Evolutionary conservation across 2,113 vertebrate genomes (phyloP), one percentile per base, ranked within the genome.

Genomic region (Vicugna pacos): DNA sequence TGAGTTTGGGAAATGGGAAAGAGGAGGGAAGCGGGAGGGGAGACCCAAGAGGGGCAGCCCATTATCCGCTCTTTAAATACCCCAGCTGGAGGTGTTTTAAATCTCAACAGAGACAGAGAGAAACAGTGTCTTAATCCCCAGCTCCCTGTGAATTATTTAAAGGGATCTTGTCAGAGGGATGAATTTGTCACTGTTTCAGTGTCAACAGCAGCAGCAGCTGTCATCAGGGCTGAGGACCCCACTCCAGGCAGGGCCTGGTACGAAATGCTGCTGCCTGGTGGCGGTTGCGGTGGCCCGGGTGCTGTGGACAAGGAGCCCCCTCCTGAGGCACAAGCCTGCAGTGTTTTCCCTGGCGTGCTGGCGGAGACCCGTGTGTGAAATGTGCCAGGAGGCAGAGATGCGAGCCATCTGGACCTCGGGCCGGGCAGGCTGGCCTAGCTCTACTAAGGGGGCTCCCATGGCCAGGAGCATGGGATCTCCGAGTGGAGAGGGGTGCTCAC

Each of bases 71-170:
- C 90, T 93, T 98, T 75, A 98, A 97, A 97, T 97, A 69, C 97
- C 95, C 96, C 95, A 46, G 38, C 83, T 96, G 98, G 97, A 88
- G 2, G 20, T 90, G 70, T 96, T 98, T 98, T 97, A 97, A 98
- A 98, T 98, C 93, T 93, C 94, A 76, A 86, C 2, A 24, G 97
- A 98, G 97, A 80, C 16, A 17, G 95, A 96, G 97, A 97, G 95
- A 97, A 98, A 96, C 85, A 89, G 96, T 98, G 97, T 96, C 97
- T 98, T 98, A 98, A 98, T 98, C 97, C 87, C 46, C 76, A 95
- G 92, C 92, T 98, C 97, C 81, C 95, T 84, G 97, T 98, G 97
- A 98, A 98, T 98, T 98, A 98, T 98, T 98, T 98, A 98, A 98
- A 95, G 95, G 93, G 96, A 98, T 98, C 97, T 98, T 75, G 4